Evolutionary conservation across 2,888 invertebrate species (phyloP).

Genomic region (Scaptomyza caliginosa): DNA sequence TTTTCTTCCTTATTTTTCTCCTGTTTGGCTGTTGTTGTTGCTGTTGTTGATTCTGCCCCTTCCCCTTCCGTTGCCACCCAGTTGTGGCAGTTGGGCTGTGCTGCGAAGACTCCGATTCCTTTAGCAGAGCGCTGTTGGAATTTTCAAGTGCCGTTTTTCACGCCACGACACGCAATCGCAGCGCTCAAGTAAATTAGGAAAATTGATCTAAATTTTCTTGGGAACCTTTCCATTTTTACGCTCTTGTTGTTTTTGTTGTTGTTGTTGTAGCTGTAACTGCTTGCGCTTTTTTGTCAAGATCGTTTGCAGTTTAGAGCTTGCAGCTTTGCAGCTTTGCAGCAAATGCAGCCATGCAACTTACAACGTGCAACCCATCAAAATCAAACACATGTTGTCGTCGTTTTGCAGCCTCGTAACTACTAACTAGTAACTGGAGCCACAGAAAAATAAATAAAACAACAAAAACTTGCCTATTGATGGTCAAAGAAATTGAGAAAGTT

Average conservation of each 20-base stretch:
- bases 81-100: slow-evolving; percentile 4
- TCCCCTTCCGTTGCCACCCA: slow-evolving; percentile 18
- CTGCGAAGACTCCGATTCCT: slow-evolving; percentile 37
- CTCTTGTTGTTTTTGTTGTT: slow-evolving; percentile 22
- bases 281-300: slow-evolving; percentile 52
- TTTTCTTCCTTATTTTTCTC: slow-evolving; percentile 23
- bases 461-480: slow-evolving; percentile 4
- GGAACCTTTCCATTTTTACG: slow-evolving; percentile 68
- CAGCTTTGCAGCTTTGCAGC: neutral
- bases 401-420: slow-evolving; percentile 17
- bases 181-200: slow-evolving; percentile 77
- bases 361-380: slow-evolving; percentile 42
- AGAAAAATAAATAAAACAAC: neutral
- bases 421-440: slow-evolving; percentile 4
- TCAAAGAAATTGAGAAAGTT: neutral
- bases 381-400: slow-evolving; percentile 55
- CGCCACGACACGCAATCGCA: slow-evolving; percentile 80
- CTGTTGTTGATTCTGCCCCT: slow-evolving; percentile 1
- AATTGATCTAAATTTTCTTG: slow-evolving; percentile 80
- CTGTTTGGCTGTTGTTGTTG: slow-evolving; percentile 1
- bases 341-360: neutral
- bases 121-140: slow-evolving; percentile 43
- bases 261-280: slow-evolving; percentile 16
- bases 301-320: slow-evolving; percentile 31
- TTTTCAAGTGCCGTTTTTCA: slow-evolving; percentile 80